Conservation (phyloP, 2,113 vertebrate species). For the Rutilus rutilus region DNA sequence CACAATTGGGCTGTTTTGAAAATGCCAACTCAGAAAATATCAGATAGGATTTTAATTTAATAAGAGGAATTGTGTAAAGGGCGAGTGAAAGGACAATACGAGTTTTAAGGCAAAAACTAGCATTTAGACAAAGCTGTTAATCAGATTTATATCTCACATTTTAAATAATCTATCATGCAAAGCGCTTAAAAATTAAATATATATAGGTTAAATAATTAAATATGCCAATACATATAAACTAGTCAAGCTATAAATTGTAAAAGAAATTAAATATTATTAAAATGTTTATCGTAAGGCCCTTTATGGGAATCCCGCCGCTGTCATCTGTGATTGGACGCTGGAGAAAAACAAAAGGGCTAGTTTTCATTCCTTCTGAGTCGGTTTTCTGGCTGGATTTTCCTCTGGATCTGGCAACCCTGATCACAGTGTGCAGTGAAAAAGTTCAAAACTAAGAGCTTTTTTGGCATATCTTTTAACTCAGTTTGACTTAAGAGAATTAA, state of each 20-base stretch:
- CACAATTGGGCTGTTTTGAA: not conserved
- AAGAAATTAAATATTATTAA: not conserved
- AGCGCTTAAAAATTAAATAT: not conserved
- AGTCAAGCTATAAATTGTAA: not conserved
- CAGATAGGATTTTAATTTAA: constrained; percentile 19
- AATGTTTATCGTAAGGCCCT: not conserved
- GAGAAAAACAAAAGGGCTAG: no score
- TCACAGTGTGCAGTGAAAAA: not conserved
- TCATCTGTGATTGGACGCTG: not conserved
- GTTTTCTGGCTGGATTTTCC: not conserved
- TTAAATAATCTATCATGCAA: not conserved
- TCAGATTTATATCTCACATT: not conserved
- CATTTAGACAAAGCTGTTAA: not conserved
- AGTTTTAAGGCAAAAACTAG: not conserved
- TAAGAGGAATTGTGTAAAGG: constrained; percentile 20
- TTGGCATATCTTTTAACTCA: not conserved
- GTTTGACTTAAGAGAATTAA: not conserved
- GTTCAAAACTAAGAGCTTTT: not conserved
- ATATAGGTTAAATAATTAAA: not conserved
- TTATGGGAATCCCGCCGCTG: not conserved
- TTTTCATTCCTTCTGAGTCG: constrained; percentile 37
- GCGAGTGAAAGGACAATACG: not conserved
- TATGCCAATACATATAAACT: not conserved
- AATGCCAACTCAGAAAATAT: not conserved
- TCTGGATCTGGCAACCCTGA: not conserved